A percentile compares a stretch with the other conserved stretches of the same genome.
Evolutionary conservation across 2,797 vertebrate genomes (phyloP).

Genomic region (Monodelphis domestica): DNA sequence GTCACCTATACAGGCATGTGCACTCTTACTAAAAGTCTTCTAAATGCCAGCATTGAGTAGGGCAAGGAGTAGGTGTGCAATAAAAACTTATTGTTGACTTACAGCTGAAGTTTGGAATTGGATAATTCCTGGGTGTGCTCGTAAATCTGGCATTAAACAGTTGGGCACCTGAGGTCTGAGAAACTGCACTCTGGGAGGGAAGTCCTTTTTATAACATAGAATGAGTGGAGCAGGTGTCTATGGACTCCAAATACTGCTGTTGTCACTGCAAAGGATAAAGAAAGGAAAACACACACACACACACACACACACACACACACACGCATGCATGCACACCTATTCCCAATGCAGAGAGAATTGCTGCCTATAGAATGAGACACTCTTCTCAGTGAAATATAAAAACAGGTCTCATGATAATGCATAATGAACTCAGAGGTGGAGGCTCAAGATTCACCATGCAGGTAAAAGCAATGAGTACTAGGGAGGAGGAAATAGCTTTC

Average conservation of each 20-base stretch:
- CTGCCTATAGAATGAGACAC: conserved; percentile 7
- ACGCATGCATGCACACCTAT: not conserved
- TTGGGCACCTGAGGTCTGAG: not conserved
- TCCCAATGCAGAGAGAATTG: not conserved
- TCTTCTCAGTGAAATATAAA: not conserved
- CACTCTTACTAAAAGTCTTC: not conserved
- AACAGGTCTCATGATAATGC: not conserved
- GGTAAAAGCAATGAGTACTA: too few species aligned
- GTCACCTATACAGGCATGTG: not conserved
- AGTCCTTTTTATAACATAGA: not conserved
- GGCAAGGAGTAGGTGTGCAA: conserved; percentile 14
- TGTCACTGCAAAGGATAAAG: too few species aligned
- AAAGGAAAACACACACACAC: too few species aligned
- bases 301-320: too few species aligned
- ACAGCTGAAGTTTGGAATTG: not conserved
- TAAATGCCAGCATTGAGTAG: not conserved
- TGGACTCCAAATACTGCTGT: not conserved
- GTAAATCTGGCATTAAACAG: conserved; percentile 26
- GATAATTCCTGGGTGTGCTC: conserved; percentile 19
- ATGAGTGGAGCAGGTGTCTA: not conserved
- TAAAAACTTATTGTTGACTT: conserved; percentile 38
- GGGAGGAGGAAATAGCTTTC: too few species aligned
- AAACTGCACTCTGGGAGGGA: not conserved
- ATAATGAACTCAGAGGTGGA: not conserved
- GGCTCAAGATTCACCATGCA: too few species aligned